Base-by-base conservation (phyloP, 2,797 vertebrate species). In the Eurystomus glaucurus region DNA sequence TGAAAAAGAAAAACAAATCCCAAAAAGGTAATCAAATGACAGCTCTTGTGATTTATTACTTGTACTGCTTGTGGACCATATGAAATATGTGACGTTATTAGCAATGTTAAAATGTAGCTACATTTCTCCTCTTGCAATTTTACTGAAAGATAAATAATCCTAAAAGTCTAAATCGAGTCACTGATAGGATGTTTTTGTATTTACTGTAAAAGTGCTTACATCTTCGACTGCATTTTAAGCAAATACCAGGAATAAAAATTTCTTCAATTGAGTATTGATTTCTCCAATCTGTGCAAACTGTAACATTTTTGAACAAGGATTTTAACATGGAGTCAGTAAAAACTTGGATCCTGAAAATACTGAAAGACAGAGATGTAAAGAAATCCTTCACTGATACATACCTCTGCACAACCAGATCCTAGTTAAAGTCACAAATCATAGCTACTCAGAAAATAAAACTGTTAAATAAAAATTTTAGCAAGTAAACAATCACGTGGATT, bases 1-100 rank as follows among this genome's bases (percentile, higher is more conserved):
- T 99, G 98, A 91, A 98, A 85, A 96, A 79, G 98, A 91, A 98
- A 85, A 96, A 79, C 20, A 88, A 95, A 96, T 0, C 0, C 9
- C 17, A 6, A 84, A 89, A 90, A 76, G 68, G 11, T 62, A 43
- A 92, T 29, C 39, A 75, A 82, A 71, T 18, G 37, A 35, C 16
- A 84, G 62, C 9, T 78, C 19, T 26, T 57, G 20, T 45, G 33
- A 85, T 70, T 91, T 72, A 66, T 71, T 41, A 64, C 21, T 62
- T 23, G 11, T 35, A 46, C 17, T 74, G 39, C 9, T 35, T 43
- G 4, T 23, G 31, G 12, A 93, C 85, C 20, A 89, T 21, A 74
- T 12, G 7, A 93, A 93, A 43, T 64, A 75, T 3, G 4, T 50
- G 14, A 43, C 18, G 48, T 50, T 33, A 45, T 54, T 35, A 71